Conservation (phyloP, 2,888 invertebrate species). For the Dicyrtoma fusca region DNA sequence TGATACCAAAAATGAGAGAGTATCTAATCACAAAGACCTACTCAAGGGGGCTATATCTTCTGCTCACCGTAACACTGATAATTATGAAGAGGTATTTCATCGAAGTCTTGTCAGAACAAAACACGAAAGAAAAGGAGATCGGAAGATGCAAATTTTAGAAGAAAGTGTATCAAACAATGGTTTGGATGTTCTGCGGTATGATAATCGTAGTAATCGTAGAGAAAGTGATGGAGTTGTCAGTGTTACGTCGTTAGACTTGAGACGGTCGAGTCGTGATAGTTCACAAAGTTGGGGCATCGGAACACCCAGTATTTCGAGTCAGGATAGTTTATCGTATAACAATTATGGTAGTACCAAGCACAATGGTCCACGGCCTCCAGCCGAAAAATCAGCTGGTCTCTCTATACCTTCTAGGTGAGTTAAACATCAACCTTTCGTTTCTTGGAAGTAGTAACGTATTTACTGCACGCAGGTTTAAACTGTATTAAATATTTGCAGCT, state of each 20-base stretch:
- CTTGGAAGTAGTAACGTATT: too few species aligned
- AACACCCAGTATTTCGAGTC: slow-evolving; percentile 45
- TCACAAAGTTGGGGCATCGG: slow-evolving; percentile 36
- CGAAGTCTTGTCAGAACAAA: background rate
- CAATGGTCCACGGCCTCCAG: background rate
- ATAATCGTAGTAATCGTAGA: slow-evolving; percentile 17
- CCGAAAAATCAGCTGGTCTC: slow-evolving; percentile 6
- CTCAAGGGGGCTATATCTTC: background rate
- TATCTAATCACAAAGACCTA: background rate
- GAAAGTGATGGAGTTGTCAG: slow-evolving; percentile 43
- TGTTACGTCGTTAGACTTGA: slow-evolving; percentile 27
- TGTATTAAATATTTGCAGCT: slow-evolving; percentile 11
- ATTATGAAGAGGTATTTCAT: background rate
- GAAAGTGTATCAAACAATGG: slow-evolving; percentile 31
- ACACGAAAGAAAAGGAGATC: slow-evolving; percentile 45
- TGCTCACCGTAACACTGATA: background rate
- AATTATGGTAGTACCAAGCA: background rate
- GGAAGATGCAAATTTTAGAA: slow-evolving; percentile 46
- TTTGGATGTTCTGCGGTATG: slow-evolving; percentile 7
- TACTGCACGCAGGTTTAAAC: too few species aligned
- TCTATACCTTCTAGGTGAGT: slow-evolving; percentile 33
- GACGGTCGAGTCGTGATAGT: slow-evolving; percentile 48
- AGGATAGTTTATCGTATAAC: slow-evolving; percentile 42
- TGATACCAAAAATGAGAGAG: background rate
- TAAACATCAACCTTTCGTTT: slow-evolving; percentile 29